These are phyloP conservation scores for Mustela lutreola DNA, from an alignment of 2,113 vertebrate species.

Conservation along the genomic window DNA sequence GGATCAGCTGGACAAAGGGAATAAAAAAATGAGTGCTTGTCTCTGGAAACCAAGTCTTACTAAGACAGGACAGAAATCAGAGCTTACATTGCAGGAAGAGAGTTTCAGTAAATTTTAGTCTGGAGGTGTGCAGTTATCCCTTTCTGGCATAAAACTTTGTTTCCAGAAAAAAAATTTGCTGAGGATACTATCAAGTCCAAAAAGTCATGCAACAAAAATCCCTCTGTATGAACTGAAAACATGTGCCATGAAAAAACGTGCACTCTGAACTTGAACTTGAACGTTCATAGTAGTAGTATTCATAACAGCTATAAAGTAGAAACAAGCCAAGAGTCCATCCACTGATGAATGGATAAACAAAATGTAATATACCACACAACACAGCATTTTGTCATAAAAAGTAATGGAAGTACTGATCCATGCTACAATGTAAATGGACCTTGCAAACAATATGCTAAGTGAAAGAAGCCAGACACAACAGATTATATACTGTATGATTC, in stretches of 20 bases:
- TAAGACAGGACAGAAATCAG: background rate
- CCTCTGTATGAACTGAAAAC: background rate
- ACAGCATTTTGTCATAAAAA: background rate
- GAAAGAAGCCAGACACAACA: constrained; percentile 16
- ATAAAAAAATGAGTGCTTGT: background rate
- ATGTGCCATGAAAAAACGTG: background rate
- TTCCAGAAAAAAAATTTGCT: background rate
- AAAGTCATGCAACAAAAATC: background rate
- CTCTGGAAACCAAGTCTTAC: background rate
- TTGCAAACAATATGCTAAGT: background rate
- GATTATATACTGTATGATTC: background rate
- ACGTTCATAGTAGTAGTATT: background rate
- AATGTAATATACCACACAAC: background rate
- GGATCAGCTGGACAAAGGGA: background rate
- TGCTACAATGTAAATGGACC: background rate
- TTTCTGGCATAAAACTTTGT: background rate
- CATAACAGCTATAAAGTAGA: background rate
- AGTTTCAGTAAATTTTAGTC: background rate
- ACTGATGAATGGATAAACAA: background rate
- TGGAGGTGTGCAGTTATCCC: background rate
- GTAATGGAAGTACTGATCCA: background rate
- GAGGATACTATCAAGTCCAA: constrained; percentile 2
- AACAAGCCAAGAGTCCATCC: background rate
- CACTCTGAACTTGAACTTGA: background rate
- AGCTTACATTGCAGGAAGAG: background rate